phyloP scores from a whole-genome alignment of 2,797 vertebrate genomes.

The Capromys pilorides region DNA sequence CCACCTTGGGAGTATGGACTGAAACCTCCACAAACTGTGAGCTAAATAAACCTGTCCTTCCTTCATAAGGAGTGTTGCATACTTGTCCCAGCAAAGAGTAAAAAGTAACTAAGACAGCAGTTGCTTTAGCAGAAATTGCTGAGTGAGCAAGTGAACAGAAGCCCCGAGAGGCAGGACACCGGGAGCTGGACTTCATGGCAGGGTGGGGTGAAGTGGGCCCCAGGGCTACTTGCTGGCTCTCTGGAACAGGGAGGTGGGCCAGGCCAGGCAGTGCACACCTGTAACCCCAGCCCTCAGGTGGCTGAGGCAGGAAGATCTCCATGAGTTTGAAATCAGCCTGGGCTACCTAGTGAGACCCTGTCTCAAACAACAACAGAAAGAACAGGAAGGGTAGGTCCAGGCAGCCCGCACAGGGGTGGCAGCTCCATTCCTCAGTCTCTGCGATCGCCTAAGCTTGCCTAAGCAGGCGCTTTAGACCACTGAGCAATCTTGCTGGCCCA shows the following conservation, averaged over 20 bases:
- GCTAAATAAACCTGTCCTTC: too few species aligned
- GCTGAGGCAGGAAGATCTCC: neutral
- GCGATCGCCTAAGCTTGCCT: too few species aligned
- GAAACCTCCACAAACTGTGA: too few species aligned
- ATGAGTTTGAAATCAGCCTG: neutral
- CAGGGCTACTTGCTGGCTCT: fast-evolving
- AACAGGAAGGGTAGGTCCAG: neutral
- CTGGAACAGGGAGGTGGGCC: neutral
- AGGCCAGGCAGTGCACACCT: neutral
- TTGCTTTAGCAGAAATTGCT: neutral
- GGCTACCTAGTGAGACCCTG: neutral
- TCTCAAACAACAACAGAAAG: neutral
- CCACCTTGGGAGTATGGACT: too few species aligned
- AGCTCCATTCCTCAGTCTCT: neutral
- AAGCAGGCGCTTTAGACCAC: too few species aligned
- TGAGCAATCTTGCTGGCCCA: too few species aligned
- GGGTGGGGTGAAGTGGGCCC: too few species aligned
- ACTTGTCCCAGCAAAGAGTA: too few species aligned
- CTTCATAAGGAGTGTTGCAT: too few species aligned
- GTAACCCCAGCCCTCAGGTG: neutral
- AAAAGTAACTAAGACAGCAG: too few species aligned
- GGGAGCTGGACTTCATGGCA: fast-evolving
- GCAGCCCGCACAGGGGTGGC: too few species aligned
- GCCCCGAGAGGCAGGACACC: neutral
- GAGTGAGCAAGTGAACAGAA: neutral